These are phyloP conservation scores for Halocaridina rubra DNA, from an alignment of 2,888 invertebrate genomes.

Conservation along the genomic window DNA sequence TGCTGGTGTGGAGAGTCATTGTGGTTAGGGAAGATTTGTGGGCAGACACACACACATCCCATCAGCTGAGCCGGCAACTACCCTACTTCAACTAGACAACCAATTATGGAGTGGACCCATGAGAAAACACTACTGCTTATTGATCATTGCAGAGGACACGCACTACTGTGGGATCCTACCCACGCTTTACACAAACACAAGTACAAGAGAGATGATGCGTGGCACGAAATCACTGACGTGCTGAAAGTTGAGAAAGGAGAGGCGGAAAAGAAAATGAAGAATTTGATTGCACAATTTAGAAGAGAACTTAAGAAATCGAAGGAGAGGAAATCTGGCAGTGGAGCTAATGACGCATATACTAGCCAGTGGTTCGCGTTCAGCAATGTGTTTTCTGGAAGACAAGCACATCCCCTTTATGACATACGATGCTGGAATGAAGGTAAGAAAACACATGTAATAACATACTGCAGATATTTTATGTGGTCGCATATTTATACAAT, in stretches of 20 bases:
- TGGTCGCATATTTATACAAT: too few relatives aligned
- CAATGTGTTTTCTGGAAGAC: conserved; percentile 1
- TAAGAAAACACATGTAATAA: neutral
- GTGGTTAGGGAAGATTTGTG: too few relatives aligned
- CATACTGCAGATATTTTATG: neutral
- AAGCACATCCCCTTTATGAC: conserved; percentile 9
- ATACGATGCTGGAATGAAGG: conserved; percentile 20
- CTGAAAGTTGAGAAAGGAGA: neutral
- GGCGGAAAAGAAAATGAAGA: conserved; percentile 17
- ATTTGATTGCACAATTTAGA: conserved; percentile 1
- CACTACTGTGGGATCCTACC: conserved; percentile 7
- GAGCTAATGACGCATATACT: neutral
- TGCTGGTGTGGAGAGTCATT: too few relatives aligned
- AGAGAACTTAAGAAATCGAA: neutral
- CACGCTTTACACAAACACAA: neutral
- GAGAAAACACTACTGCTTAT: neutral
- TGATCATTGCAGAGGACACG: neutral
- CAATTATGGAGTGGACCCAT: neutral
- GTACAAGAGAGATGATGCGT: conserved; percentile 1
- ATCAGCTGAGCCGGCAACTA: too few relatives aligned
- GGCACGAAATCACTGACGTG: neutral
- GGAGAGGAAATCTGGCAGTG: neutral
- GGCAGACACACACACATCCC: too few relatives aligned
- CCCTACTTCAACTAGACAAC: too few relatives aligned
- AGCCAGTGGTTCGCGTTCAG: conserved; percentile 15